Evolutionary conservation across 2,113 vertebrate genomes (phyloP).

Genomic region (Cebus imitator): DNA sequence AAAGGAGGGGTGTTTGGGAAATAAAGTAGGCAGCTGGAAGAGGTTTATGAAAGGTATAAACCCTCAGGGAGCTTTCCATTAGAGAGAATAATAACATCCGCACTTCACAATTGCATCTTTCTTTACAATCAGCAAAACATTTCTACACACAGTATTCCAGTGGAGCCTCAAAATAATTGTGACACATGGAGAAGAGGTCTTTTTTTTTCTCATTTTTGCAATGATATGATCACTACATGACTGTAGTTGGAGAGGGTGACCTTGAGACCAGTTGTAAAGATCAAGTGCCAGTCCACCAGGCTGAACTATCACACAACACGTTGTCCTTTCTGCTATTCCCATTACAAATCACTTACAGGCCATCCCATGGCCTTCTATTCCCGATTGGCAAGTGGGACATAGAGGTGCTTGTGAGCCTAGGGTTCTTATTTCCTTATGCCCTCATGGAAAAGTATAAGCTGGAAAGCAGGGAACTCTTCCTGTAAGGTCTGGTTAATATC

Average conservation of each 20-base stretch:
- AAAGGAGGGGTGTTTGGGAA: conserved; percentile 55
- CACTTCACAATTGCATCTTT: background rate
- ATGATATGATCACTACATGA: background rate
- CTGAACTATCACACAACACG: background rate
- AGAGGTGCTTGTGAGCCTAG: background rate
- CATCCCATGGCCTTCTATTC: background rate
- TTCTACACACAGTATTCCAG: background rate
- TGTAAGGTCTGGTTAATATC: background rate
- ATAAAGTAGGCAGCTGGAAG: conserved; percentile 68
- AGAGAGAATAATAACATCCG: conserved; percentile 25
- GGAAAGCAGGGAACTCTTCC: background rate
- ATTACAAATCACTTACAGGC: background rate
- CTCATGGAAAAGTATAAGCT: background rate
- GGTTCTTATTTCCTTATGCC: background rate
- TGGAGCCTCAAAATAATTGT: background rate
- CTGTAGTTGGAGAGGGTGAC: background rate
- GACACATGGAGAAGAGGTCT: background rate
- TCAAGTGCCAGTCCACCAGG: background rate
- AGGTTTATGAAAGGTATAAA: conserved; percentile 63
- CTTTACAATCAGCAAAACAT: background rate
- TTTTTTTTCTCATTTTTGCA: background rate
- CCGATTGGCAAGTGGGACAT: background rate
- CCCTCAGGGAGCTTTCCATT: conserved; percentile 76
- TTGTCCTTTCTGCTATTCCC: background rate
- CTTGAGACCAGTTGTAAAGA: background rate